Evolutionary conservation across 2,888 invertebrate genomes (phyloP).

Genomic region (Periphyllus acericola): DNA sequence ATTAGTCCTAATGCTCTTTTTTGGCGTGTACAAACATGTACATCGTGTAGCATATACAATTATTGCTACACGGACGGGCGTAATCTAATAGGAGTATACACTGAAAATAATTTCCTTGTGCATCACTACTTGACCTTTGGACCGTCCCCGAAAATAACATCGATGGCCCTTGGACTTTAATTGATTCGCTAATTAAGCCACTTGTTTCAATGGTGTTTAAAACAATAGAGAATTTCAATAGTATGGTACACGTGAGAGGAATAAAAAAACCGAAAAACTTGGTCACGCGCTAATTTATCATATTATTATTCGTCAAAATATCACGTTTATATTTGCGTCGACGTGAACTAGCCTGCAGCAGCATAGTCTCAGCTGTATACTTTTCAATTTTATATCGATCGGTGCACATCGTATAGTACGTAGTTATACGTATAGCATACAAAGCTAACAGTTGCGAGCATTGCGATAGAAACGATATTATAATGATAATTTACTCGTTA

Average conservation of each 20-base stretch:
- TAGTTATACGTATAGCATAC: too few species aligned
- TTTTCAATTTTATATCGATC: too few species aligned
- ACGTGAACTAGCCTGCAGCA: too few species aligned
- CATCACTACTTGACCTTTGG: constrained; percentile 29
- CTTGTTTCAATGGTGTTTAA: constrained; percentile 3
- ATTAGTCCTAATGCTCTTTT: too few species aligned
- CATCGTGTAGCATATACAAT: too few species aligned
- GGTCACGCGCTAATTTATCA: not conserved
- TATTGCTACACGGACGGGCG: not conserved
- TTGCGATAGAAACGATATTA: too few species aligned
- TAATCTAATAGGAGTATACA: not conserved
- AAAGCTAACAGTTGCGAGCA: too few species aligned
- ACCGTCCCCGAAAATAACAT: not conserved
- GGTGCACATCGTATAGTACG: too few species aligned
- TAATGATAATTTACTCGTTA: too few species aligned
- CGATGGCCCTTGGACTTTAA: constrained; percentile 46
- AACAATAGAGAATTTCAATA: constrained; percentile 4
- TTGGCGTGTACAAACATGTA: too few species aligned
- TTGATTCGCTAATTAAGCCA: constrained; percentile 43
- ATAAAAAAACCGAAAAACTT: not conserved
- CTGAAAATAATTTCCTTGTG: constrained; percentile 12
- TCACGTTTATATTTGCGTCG: too few species aligned
- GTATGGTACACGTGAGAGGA: not conserved
- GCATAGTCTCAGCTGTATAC: too few species aligned
- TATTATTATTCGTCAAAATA: not conserved